Percentiles rank a stretch among this genome's conserved stretches.
These are phyloP conservation scores for Octomys mimax DNA, from an alignment of 2,797 vertebrate species.

Conservation along the genomic window DNA sequence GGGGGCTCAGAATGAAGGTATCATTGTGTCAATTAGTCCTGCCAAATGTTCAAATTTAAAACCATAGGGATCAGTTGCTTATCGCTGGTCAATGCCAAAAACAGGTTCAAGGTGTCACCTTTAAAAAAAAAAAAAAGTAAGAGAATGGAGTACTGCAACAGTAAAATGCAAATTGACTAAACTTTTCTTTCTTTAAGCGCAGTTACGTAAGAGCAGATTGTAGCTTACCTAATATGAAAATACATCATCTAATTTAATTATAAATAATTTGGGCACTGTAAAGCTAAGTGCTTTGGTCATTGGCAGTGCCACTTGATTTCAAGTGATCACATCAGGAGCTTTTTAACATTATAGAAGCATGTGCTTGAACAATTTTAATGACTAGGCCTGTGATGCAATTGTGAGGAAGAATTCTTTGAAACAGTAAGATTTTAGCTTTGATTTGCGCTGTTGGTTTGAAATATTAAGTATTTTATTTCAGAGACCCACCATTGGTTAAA, in stretches of 20 bases:
- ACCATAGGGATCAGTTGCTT: slow-evolving; percentile 79
- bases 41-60: slow-evolving; percentile 81
- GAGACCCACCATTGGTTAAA: slow-evolving; percentile 15
- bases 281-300: slow-evolving; percentile 24
- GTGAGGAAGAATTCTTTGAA: slow-evolving; percentile 53
- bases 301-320: slow-evolving; percentile 12
- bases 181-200: slow-evolving; percentile 64
- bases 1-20: slow-evolving; percentile 66
- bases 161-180: slow-evolving; percentile 56
- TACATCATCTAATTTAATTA: background rate
- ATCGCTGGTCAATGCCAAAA: slow-evolving; percentile 58
- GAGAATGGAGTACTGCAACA: slow-evolving; percentile 17
- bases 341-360: slow-evolving; percentile 19
- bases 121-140: too few relatives aligned
- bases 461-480: slow-evolving; percentile 48
- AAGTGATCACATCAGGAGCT: slow-evolving; percentile 27
- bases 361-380: slow-evolving; percentile 28
- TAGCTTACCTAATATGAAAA: slow-evolving; percentile 35
- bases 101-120: background rate
- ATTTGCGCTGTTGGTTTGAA: slow-evolving; percentile 52
- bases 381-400: background rate
- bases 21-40: slow-evolving; percentile 73
- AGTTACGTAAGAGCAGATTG: slow-evolving; percentile 43
- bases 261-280: background rate
- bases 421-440: background rate